A percentile compares a stretch with the other conserved stretches of the same genome.
These are phyloP conservation scores for Micropterix aruncella DNA, from an alignment of 2,888 invertebrate genomes.

Conservation along the genomic window DNA sequence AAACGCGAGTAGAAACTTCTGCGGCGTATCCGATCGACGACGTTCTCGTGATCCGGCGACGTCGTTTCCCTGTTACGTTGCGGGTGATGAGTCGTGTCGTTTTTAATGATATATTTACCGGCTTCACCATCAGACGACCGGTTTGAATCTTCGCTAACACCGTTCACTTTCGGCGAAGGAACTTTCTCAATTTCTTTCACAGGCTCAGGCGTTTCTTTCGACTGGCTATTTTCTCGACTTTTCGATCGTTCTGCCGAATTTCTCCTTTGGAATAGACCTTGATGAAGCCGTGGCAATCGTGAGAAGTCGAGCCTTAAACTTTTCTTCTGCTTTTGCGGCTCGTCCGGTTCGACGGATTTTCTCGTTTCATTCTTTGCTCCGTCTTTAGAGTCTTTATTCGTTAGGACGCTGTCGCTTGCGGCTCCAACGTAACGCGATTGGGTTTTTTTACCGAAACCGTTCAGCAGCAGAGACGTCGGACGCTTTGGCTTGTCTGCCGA, in stretches of 20 bases:
- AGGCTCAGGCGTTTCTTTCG: conserved; percentile 4
- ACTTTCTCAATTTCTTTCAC: neutral
- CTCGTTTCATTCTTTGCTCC: neutral
- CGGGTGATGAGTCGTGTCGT: conserved; percentile 26
- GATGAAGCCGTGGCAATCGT: conserved; percentile 41
- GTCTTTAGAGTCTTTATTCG: conserved; percentile 9
- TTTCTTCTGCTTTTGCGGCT: conserved; percentile 15
- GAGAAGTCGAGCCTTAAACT: conserved; percentile 50
- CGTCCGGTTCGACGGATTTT: neutral
- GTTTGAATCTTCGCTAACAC: conserved; percentile 31
- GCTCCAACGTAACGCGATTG: conserved; percentile 27
- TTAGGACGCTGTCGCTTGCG: conserved; percentile 27
- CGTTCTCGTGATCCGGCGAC: conserved; percentile 49
- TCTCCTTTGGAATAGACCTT: conserved; percentile 40
- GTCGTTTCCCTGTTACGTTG: conserved; percentile 31
- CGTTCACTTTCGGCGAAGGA: no score
- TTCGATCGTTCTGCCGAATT: conserved; percentile 22
- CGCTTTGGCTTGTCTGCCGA: conserved; percentile 29
- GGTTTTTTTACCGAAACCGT: conserved; percentile 38
- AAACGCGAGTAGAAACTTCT: conserved; percentile 84
- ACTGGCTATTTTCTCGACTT: conserved; percentile 9
- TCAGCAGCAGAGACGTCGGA: conserved; percentile 36
- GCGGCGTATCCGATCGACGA: conserved; percentile 73
- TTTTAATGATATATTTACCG: conserved; percentile 17
- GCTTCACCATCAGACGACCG: conserved; percentile 23